These are phyloP conservation scores for Acheta domesticus DNA, from an alignment of 2,888 invertebrate genomes.

Conservation along the genomic window DNA sequence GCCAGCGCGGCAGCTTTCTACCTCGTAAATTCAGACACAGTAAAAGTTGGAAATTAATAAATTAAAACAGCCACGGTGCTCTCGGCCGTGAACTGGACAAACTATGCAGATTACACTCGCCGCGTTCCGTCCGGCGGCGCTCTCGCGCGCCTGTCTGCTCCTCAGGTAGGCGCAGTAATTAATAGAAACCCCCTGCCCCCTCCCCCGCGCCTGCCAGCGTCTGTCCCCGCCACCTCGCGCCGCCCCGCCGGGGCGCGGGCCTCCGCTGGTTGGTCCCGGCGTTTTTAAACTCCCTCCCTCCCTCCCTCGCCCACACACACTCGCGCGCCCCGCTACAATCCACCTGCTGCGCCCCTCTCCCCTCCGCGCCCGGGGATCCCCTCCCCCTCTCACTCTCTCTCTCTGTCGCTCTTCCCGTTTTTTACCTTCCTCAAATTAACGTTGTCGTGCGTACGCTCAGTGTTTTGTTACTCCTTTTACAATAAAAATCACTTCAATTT, in stretches of 20 bases:
- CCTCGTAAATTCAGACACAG: conserved; percentile 20
- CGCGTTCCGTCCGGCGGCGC: neutral
- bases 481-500: conserved; percentile 18
- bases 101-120: conserved; percentile 31
- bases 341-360: neutral
- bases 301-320: neutral
- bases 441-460: neutral
- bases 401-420: neutral
- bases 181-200: neutral
- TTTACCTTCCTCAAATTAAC: neutral
- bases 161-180: conserved; percentile 9
- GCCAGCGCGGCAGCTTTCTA: conserved; percentile 26
- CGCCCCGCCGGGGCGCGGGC: neutral
- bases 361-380: neutral
- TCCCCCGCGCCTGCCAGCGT: neutral
- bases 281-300: neutral
- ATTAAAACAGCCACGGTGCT: conserved; percentile 31
- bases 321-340: neutral
- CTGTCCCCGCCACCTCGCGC: neutral
- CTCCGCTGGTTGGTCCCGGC: neutral
- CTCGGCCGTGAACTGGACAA: conserved; percentile 30
- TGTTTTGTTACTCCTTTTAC: conserved; percentile 18
- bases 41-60: conserved; percentile 34
- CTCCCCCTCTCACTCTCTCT: neutral
- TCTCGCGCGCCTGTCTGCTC: conserved; percentile 5